These are phyloP conservation scores for Autographa gamma DNA, from an alignment of 2,888 invertebrate species.

Conservation along the genomic window DNA sequence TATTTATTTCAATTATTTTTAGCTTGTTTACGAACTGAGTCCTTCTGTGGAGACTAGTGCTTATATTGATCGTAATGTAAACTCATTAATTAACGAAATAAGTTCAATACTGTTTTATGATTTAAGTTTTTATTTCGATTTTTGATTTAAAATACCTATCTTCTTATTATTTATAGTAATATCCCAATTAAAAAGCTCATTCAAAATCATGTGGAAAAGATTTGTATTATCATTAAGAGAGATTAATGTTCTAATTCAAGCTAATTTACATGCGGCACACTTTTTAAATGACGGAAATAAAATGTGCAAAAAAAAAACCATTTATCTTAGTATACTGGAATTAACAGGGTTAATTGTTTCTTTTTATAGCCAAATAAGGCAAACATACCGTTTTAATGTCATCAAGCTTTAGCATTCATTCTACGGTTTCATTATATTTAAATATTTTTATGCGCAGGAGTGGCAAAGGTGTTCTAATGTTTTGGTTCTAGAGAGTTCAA, in stretches of 20 bases:
- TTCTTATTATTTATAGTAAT: not conserved
- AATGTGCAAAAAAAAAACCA: constrained; percentile 39
- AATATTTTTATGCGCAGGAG: not conserved
- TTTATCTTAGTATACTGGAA: constrained; percentile 40
- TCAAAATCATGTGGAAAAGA: not conserved
- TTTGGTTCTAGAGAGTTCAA: too few species aligned
- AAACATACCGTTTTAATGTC: constrained; percentile 54
- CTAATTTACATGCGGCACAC: constrained; percentile 46
- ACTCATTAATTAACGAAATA: too few species aligned
- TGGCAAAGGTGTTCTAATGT: not conserved
- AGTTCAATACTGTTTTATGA: not conserved
- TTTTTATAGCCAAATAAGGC: constrained; percentile 28
- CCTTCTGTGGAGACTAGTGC: not conserved
- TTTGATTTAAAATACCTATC: not conserved
- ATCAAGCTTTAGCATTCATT: constrained; percentile 27
- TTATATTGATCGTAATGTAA: too few species aligned
- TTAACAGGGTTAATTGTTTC: constrained; percentile 40
- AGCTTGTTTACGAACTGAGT: not conserved
- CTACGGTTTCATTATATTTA: not conserved
- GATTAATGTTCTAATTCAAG: constrained; percentile 31
- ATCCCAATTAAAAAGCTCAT: not conserved
- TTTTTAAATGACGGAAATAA: constrained; percentile 37
- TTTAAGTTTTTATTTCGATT: not conserved
- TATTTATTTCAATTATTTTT: not conserved
- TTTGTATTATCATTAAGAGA: constrained; percentile 4